Evolutionary conservation across 2,797 vertebrate genomes (phyloP), one percentile per base, ranked within the genome.

Genomic region (Danio tinwini): DNA sequence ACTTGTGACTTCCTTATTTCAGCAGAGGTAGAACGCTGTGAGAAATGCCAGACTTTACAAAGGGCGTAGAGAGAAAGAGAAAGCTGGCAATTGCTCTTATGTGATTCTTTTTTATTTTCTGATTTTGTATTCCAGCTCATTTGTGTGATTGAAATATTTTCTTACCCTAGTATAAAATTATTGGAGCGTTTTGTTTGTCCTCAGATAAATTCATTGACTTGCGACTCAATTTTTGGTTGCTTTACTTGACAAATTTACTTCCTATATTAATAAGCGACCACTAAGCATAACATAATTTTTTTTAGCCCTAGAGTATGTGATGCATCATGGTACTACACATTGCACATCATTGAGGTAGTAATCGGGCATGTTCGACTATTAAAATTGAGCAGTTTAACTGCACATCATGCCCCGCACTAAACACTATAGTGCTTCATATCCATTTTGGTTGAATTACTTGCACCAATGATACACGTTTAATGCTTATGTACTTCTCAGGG

Each of bases 1-100:
- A 94, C 93, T 0, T 95, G 94, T 7, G 91, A 93, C 19, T 94
- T 94, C 81, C 84, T 95, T 52, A 90, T 94, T 1, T 87, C 78
- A 53, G 91, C 82, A 76, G 88, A 86, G 2, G 84, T 84, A 7
- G 79, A 76, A 50, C 62, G 91, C 14, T 95, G 94, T 67, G 40
- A 14, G 6, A 89, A 88, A 80, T 95, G 94, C 83, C 83, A 14
- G 72, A 17, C 21, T 45, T 12, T 12, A 17, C 40, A 55, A 21
- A 61, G 21, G 45, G 44, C 7, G 19, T 77, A 77, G 42, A 76
- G 9, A 65, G n/a, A 80, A 7, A 52, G 11, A 75, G 56, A 83
- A 29, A 45, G 17, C 37, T 9, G 19, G 19, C 13, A 49, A 40
- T 61, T 29, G 9, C n/a, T 52, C 37, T 78, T 0, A 50, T 55